Conservation (phyloP, 1,140 invertebrate genomes). For the Zaprionus inermis region DNA sequence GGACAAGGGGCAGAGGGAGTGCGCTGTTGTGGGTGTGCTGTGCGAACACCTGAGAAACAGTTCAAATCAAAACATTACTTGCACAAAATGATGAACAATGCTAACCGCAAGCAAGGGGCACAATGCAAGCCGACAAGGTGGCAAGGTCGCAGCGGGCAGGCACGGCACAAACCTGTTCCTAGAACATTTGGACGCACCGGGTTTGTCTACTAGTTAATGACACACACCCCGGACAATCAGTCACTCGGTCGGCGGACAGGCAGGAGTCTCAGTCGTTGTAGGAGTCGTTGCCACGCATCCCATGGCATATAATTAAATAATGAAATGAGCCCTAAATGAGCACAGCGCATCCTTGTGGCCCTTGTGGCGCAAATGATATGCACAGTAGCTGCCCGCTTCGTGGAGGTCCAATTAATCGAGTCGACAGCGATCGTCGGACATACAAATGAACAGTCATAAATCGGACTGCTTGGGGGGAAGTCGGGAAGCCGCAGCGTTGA, state of each 20-base stretch:
- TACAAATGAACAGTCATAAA: conserved; percentile 81
- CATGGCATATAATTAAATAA: conserved; percentile 52
- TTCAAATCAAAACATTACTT: conserved; percentile 79
- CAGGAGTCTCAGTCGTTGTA: neutral
- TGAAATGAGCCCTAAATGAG: conserved; percentile 55
- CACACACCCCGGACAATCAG: conserved; percentile 25
- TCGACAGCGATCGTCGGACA: conserved; percentile 68
- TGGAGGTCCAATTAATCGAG: conserved; percentile 80
- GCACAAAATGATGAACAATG: conserved; percentile 72
- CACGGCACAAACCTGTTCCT: conserved; percentile 36
- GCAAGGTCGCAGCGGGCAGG: conserved; percentile 62
- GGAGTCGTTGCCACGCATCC: neutral
- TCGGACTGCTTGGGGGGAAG: conserved; percentile 44
- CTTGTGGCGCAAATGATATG: conserved; percentile 71
- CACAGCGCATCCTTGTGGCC: conserved; percentile 1
- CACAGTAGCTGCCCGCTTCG: conserved; percentile 70
- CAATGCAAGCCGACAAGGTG: conserved; percentile 59
- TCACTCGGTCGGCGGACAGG: neutral
- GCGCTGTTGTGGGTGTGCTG: conserved; percentile 38
- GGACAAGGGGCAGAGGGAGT: neutral
- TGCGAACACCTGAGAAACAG: conserved; percentile 40
- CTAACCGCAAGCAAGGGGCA: conserved; percentile 51
- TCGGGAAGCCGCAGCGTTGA: conserved; percentile 48
- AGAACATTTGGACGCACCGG: conserved; percentile 33
- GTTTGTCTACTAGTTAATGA: conserved; percentile 27